A percentile compares a stretch with the other conserved stretches of the same genome.
Evolutionary conservation across 2,113 vertebrate species (phyloP).

Genomic region (Mormyrus lacerda): DNA sequence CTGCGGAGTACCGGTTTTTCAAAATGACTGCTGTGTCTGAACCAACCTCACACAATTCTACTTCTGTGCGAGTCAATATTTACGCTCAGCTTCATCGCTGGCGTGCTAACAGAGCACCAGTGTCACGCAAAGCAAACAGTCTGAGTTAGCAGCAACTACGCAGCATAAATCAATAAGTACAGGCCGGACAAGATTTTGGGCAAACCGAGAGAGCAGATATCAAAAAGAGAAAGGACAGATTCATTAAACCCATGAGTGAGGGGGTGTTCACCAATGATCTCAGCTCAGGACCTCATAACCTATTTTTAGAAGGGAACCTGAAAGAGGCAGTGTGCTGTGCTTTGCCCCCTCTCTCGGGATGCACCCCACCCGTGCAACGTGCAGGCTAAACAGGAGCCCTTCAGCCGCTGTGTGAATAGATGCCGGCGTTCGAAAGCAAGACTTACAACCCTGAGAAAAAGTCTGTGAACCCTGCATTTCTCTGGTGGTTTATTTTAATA

Average conservation of each 20-base stretch:
- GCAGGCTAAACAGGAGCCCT: neutral
- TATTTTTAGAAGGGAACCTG: constrained; percentile 20
- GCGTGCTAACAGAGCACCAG: neutral
- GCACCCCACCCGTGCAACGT: neutral
- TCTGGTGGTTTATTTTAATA: neutral
- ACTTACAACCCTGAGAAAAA: neutral
- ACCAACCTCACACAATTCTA: constrained; percentile 9
- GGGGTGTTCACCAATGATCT: neutral
- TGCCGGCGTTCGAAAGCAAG: neutral
- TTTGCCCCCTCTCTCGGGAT: neutral
- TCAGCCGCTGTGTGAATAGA: neutral
- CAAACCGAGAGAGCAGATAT: constrained; percentile 28
- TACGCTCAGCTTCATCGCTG: constrained; percentile 14
- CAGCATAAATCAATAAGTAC: constrained; percentile 23
- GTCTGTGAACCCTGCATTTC: neutral
- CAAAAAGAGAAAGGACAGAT: constrained; percentile 33
- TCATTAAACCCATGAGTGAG: constrained; percentile 29
- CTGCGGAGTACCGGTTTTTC: neutral
- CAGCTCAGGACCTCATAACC: neutral
- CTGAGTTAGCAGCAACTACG: neutral
- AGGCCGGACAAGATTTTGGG: constrained; percentile 28
- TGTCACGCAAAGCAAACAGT: neutral
- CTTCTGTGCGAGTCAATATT: constrained; percentile 23
- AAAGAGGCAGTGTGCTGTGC: neutral
- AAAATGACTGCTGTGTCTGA: neutral